Evolutionary conservation across 2,888 invertebrate genomes (phyloP), one percentile per base, ranked within the genome.

Genomic region (Hirtodrosophila confusa): DNA sequence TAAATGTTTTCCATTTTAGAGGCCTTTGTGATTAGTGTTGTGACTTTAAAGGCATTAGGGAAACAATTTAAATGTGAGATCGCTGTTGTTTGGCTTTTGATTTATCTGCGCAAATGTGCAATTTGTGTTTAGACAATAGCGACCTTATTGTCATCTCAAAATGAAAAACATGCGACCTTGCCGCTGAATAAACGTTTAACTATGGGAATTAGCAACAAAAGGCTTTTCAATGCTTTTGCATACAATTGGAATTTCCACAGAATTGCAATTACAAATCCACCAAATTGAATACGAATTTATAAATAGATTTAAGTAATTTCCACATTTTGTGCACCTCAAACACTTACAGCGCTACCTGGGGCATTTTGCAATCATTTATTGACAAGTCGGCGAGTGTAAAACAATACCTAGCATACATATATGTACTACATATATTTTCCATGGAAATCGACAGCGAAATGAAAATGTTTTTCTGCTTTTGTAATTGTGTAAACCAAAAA

Each of bases 71-170:
- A 75, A 57, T 53, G 64, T 57, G 77, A 55, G 40, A 57, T 35
- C 36, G 11, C 12, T 50, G 31, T 51, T 63, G 35, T 57, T 44
- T 23, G 43, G 50, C 65, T 64, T 63, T 61, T 83, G 83, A 80
- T 79, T 83, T 80, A 86, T 86, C 45, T 62, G 43, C 56, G 63
- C 86, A 79, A 80, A 75, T 86, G 79, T 63, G 78, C 79, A 75
- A 75, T 78, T 85, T 72, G 85, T 60, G 45, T 29, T 7, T 31
- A 72, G 45, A 72, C 62, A 68, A 62, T 61, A 35, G 39, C 75
- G 75, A 66, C 78, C 78, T 79, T 80, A 78, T 31, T 31, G 31
- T 31, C 31, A 31, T 3, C 31, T 31, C 9, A 8, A 31, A 31
- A 27, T 5, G 6, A 7, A 31, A 3, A 31, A 31, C 3, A 31